A percentile compares a stretch with the other conserved stretches of the same genome.
Evolutionary conservation across 2,797 vertebrate genomes (phyloP).

Genomic region (Tachyglossus aculeatus): DNA sequence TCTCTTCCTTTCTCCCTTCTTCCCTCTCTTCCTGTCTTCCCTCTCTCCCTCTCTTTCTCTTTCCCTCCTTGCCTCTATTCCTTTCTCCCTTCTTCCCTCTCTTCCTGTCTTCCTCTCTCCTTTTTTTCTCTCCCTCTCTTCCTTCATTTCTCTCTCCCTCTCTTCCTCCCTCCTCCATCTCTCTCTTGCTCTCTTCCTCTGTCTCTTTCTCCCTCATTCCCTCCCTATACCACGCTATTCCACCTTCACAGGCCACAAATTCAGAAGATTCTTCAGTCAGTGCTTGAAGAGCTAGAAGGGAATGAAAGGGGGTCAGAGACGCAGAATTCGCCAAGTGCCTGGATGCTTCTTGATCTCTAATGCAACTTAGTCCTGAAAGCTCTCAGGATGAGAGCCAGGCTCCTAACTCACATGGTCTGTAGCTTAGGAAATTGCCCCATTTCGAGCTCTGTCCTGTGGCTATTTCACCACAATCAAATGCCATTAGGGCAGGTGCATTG

Average conservation of each 20-base stretch:
- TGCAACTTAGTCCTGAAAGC: background rate
- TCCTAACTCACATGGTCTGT: background rate
- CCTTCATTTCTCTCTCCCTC: too few species aligned
- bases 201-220: too few species aligned
- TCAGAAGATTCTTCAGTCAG: background rate
- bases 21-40: too few species aligned
- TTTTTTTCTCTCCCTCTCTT: too few species aligned
- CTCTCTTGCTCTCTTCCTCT: too few species aligned
- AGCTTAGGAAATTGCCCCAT: background rate
- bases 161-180: too few species aligned
- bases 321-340: background rate
- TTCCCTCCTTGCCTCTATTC: too few species aligned
- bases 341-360: background rate
- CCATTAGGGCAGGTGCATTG: background rate
- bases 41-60: too few species aligned
- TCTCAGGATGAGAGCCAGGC: background rate
- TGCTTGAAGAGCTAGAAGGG: too few species aligned
- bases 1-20: too few species aligned
- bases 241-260: background rate
- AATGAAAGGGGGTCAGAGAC: background rate
- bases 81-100: too few species aligned
- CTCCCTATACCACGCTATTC: constrained; percentile 10
- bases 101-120: too few species aligned
- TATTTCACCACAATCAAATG: background rate
- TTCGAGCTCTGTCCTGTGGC: background rate